Evolutionary conservation across 2,113 vertebrate species (phyloP), one percentile per base, ranked within the genome.

Genomic region (Scopus umbretta): DNA sequence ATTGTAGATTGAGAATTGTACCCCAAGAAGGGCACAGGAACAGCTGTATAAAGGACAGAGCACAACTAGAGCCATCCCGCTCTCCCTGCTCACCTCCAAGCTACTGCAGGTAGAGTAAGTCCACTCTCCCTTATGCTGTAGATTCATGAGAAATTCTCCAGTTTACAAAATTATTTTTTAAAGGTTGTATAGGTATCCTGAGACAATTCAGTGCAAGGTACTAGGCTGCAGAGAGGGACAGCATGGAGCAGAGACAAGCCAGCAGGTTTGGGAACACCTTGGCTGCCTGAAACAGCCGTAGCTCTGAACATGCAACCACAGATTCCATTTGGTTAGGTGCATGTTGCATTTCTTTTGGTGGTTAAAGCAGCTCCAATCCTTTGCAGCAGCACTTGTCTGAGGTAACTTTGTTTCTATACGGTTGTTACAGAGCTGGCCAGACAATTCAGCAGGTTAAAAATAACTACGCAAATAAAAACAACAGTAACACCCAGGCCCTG

Each of bases 371-470:
- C 3, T 15, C 20, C 27, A 40, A 89, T 84, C 67, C 92, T 76
- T 70, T 36, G 58, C 29, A 80, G 63, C 49, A 91, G 53, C 40
- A 56, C 15, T 80, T 30, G 29, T 56, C 43, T 61, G 58, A 83
- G 80, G 65, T 68, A 80, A 80, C 72, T 83, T 83, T 11, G 23
- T 76, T 93, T 56, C 53, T 38, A 80, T 40, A 45, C 0, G 4
- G 36, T 22, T 82, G 14, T 65, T 36, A 75, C 11, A 58, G 74
- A 88, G 71, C 30, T 66, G 53, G 58, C 53, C 67, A 66, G 63
- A 62, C 45, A 95, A 88, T 83, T 88, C 55, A 83, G 71, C 72
- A n/a, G 27, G 58, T 83, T 90, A 96, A 92, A 96, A 94, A 94
- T 86, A 97, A 80, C 14, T 19, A 68, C 2, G 34, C 13, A 73